Conservation (phyloP, 2,113 vertebrate species). For the Grammomys surdaster region DNA sequence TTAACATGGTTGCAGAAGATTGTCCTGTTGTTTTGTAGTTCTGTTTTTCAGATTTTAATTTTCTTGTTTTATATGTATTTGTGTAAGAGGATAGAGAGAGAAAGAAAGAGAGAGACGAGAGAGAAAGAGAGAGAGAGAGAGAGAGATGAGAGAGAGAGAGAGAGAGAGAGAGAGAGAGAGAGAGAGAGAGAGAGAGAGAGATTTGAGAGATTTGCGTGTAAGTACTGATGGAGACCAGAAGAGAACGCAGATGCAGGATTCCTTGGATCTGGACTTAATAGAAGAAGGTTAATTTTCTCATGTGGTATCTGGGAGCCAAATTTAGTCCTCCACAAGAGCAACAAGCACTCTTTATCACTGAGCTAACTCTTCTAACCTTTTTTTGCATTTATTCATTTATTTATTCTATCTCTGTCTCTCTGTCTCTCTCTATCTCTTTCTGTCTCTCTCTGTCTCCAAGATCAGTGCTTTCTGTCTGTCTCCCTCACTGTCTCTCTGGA, state of each 20-base stretch:
- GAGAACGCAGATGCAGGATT: neutral
- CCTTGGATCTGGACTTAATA: neutral
- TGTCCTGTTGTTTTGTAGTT: neutral
- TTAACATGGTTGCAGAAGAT: neutral
- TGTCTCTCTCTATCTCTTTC: too few species aligned
- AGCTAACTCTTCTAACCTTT: neutral
- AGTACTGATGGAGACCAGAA: neutral
- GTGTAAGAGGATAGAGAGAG: too few species aligned
- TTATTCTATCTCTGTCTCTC: too few species aligned
- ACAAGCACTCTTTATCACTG: neutral
- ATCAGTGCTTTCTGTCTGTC: too few species aligned
- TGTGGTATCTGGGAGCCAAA: neutral
- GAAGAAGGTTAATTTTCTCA: neutral
- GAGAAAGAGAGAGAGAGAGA: too few species aligned
- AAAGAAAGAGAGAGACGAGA: too few species aligned
- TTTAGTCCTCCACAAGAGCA: neutral
- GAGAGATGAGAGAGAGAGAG: too few species aligned
- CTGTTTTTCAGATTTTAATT: neutral
- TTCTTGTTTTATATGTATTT: neutral
- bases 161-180: too few species aligned
- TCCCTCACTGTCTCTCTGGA: too few species aligned
- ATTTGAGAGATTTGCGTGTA: too few species aligned
- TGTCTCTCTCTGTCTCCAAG: too few species aligned
- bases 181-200: too few species aligned
- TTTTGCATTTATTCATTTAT: neutral